Percentiles rank a stretch among this genome's conserved stretches.
Conservation (phyloP, 2,888 invertebrate species). For the Syrphus vitripennis region DNA sequence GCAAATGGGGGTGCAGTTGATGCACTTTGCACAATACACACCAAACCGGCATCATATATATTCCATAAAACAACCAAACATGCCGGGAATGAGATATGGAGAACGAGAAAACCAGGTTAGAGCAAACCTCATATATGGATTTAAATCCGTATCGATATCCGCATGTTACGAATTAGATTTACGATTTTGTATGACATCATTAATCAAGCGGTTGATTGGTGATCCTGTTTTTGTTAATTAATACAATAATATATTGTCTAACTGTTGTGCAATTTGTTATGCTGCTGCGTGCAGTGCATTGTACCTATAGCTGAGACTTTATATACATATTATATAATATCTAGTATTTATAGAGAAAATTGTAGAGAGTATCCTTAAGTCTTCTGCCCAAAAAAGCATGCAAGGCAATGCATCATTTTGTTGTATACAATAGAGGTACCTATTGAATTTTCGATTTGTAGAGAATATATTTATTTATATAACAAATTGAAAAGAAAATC, state of each 20-base stretch:
- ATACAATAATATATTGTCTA: conserved; percentile 81
- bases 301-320: background rate
- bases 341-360: no score
- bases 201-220: conserved; percentile 82
- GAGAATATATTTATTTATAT: background rate
- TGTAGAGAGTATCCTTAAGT: conserved; percentile 52
- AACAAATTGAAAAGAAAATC: background rate
- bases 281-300: no score
- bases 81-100: conserved; percentile 1
- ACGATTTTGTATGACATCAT: conserved; percentile 81
- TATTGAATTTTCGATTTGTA: conserved; percentile 18
- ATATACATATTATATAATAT: background rate
- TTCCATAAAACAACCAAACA: conserved; percentile 2
- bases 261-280: conserved; percentile 64
- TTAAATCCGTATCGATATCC: conserved; percentile 62
- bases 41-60: background rate
- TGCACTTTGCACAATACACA: background rate
- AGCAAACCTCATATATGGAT: conserved; percentile 65
- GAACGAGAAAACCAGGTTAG: conserved; percentile 37
- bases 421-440: background rate
- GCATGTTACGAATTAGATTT: conserved; percentile 79
- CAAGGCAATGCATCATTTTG: conserved; percentile 44
- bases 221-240: conserved; percentile 82
- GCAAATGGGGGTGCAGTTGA: background rate
- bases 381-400: conserved; percentile 24